Percentiles rank a stretch among this genome's conserved stretches.
Evolutionary conservation across 2,888 invertebrate species (phyloP).

Genomic region (Thymelicus acteon): DNA sequence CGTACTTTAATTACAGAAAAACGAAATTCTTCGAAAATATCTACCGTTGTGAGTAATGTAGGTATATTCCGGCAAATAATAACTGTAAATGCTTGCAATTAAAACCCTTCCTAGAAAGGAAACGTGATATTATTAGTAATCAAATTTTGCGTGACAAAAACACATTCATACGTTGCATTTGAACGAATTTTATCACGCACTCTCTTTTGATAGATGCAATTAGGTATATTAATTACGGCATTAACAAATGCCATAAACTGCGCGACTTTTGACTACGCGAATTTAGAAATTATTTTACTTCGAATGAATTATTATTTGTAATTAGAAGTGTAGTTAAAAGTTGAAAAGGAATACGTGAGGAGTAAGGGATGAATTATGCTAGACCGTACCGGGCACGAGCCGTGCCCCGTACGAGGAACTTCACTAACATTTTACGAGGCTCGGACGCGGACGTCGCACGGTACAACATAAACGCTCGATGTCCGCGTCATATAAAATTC

Average conservation of each 20-base stretch:
- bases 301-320: too few species aligned
- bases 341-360: too few species aligned
- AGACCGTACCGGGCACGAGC: too few species aligned
- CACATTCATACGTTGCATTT: conserved; percentile 27
- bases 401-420: too few species aligned
- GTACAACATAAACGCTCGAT: too few species aligned
- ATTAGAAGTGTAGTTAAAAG: too few species aligned
- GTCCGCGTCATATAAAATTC: too few species aligned
- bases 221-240: neutral
- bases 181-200: conserved; percentile 21
- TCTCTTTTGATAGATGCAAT: conserved; percentile 2
- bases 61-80: conserved; percentile 5
- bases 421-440: too few species aligned
- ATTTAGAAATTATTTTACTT: neutral
- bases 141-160: conserved; percentile 34
- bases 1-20: conserved; percentile 3
- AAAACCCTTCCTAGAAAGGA: conserved; percentile 13
- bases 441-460: too few species aligned
- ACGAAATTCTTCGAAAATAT: neutral
- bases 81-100: conserved; percentile 12
- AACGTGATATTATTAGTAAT: conserved; percentile 21
- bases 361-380: too few species aligned
- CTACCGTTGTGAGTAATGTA: neutral
- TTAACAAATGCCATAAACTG: neutral
- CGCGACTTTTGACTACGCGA: neutral